These are phyloP conservation scores for Tenthredo amoena DNA, from an alignment of 2,888 invertebrate genomes.

Conservation along the genomic window DNA sequence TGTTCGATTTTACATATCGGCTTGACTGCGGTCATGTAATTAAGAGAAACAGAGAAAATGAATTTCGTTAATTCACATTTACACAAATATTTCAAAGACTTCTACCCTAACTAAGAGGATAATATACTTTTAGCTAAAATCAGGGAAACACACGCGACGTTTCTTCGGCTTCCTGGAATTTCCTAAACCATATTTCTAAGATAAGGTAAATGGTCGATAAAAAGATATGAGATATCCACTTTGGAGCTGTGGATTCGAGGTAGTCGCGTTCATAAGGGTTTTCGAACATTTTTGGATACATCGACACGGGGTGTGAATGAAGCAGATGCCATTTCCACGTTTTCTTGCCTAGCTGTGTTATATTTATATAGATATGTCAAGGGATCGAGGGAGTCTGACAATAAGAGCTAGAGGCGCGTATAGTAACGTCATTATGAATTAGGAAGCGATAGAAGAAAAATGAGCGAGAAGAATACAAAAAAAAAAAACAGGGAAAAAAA, in stretches of 20 bases:
- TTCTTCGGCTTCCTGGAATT: not conserved
- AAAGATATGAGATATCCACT: not conserved
- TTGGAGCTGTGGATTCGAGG: not conserved
- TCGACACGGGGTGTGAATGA: too few relatives aligned
- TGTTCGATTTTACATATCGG: slow-evolving; percentile 91
- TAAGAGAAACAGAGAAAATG: slow-evolving; percentile 52
- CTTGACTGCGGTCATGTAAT: slow-evolving; percentile 81
- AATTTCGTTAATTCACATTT: not conserved
- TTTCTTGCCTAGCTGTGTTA: not conserved
- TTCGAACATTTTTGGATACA: not conserved
- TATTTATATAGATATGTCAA: not conserved
- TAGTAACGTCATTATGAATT: not conserved
- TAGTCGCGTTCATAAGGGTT: not conserved
- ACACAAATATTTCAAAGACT: not conserved
- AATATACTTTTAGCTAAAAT: not conserved
- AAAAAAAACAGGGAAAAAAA: not conserved
- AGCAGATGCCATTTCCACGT: not conserved
- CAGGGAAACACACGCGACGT: not conserved
- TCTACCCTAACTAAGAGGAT: not conserved
- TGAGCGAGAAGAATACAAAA: not conserved
- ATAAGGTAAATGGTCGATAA: not conserved
- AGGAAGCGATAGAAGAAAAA: not conserved
- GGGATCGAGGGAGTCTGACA: not conserved
- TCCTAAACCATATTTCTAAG: not conserved
- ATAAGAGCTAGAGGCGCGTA: not conserved